Evolutionary conservation across 2,888 invertebrate genomes (phyloP).

Genomic region (Liopterus haemorrhoidalis): DNA sequence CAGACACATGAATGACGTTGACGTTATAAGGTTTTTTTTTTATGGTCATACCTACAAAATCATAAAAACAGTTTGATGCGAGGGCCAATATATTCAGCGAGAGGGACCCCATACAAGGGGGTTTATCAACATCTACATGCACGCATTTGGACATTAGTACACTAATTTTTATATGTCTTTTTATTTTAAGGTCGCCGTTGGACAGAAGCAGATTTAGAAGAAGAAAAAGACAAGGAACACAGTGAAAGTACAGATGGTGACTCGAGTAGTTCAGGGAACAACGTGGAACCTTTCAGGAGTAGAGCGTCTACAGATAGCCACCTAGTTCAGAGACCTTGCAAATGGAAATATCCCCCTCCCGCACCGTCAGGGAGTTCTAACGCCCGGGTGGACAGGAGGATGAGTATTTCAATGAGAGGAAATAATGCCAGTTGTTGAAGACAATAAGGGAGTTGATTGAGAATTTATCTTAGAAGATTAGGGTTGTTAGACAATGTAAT

Average conservation of each 20-base stretch:
- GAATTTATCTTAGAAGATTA: too few relatives aligned
- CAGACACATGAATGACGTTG: too few relatives aligned
- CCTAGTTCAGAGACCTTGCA: slow-evolving; percentile 54
- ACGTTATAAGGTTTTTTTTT: too few relatives aligned
- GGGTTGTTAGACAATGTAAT: too few relatives aligned
- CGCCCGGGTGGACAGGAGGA: slow-evolving; percentile 57
- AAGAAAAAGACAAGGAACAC: slow-evolving; percentile 51
- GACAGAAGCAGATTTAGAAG: slow-evolving; percentile 59
- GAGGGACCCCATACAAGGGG: too few relatives aligned
- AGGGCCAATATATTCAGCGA: too few relatives aligned
- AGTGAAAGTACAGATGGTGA: slow-evolving; percentile 33
- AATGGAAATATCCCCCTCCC: slow-evolving; percentile 54
- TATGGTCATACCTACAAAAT: too few relatives aligned
- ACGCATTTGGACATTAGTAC: neutral
- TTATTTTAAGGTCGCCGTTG: slow-evolving; percentile 53
- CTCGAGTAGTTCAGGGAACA: slow-evolving; percentile 40
- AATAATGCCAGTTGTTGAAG: slow-evolving; percentile 51
- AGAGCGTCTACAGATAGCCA: slow-evolving; percentile 71
- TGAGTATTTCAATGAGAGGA: slow-evolving; percentile 73
- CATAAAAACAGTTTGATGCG: too few relatives aligned
- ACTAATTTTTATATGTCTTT: slow-evolving; percentile 14
- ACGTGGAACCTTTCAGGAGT: slow-evolving; percentile 57
- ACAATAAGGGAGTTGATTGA: too few relatives aligned
- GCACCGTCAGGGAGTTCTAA: slow-evolving; percentile 45
- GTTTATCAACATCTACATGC: slow-evolving; percentile 39